Base-by-base conservation (phyloP, 2,797 vertebrate species). In the Gallinago stenura region DNA sequence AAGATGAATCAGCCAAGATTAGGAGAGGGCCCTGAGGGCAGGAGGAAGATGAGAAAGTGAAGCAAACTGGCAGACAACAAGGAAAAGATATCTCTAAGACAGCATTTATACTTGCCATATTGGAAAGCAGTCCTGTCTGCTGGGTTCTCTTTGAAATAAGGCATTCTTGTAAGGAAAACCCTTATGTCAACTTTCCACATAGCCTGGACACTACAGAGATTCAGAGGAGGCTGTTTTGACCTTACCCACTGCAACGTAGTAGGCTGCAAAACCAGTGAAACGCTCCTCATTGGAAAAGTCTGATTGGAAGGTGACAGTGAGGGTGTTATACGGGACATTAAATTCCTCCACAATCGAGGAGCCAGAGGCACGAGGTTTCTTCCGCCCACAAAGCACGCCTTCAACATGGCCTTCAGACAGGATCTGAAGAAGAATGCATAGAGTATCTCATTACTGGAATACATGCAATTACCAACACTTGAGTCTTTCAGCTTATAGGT, bases 241-340 rank as follows among this genome's bases (percentile, higher is more conserved):
- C 98, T 98, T 98, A 99, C 99, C 99, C 77, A 98, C 93, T 28
- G 98, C 97, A 6, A 95, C 90, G 15, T 99, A 99, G 95, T 99
- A 99, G 7, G 98, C 99, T 64, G 98, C 98, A 96, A 99, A 99
- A 39, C 99, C 99, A 1, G 98, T 98, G 96, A 99, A 98, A 66
- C 97, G 98, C 79, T 98, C 96, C 58, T 97, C 98, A 46, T 99
- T 99, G 83, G 99, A 99, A 97, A 98, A 99, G 96, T 99, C 99
- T 2, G 99, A 98, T 31, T 97, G 96, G 90, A 99, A 99, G 25
- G 10, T 83, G 33, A 99, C 25, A 24, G 94, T 98, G 75, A 99
- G 97, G 68, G 97, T 98, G 54, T 98, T 98, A 15, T 98, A 97
- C 2, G 98, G 82, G 30, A 97, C 33, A 6, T 94, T 95, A 76